Base-by-base conservation (phyloP, 2,797 vertebrate genomes). In the Rhinatrema bivittatum region DNA sequence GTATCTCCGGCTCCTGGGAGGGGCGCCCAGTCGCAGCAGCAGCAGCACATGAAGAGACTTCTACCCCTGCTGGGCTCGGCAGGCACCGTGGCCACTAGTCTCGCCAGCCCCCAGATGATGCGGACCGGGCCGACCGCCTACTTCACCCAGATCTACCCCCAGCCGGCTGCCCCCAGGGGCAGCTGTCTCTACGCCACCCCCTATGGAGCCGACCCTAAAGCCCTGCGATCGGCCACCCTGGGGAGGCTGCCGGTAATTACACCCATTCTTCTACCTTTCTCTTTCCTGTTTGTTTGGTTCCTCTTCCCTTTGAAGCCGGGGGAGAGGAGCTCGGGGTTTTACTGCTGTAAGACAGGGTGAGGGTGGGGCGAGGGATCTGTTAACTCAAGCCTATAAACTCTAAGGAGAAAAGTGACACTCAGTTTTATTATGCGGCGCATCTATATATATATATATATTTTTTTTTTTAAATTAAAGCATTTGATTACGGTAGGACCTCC, bases 121-220 rank as follows among this genome's bases (percentile, higher is more conserved):
- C 75, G 39, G 70, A 47, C 80, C 52, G 72, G 84, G 25, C 79
- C 83, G 52, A 23, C 61, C 12, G 72, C 80, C 14, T 89, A 79
- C 46, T 89, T 90, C 76, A 74, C 76, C 17, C 78, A 88, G 72
- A 68, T 88, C 71, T 79, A 74, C 58, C 86, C 85, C 36, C 81
- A 64, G 27, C 56, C 46, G 2, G 50, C 57, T 68, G 33, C 82
- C 48, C 67, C 81, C 46, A 74, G 76, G 32, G 74, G 70, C 33
- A 74, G 79, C 66, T 80, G 87, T 62, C 78, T 91, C 46, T 91
- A 91, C 32, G 85, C 87, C 47, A 94, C 92, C 72, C 93, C 93
- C 35, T 87, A 94, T 42, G 81, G 91, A 62, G 87, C 90, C 0
- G 85, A 90, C 32, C 79, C 80, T 40, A 84, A 80, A 60, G 78